Evolutionary conservation across 2,888 invertebrate species (phyloP), one percentile per base, ranked within the genome.

Genomic region (Oligia fasciuncula): DNA sequence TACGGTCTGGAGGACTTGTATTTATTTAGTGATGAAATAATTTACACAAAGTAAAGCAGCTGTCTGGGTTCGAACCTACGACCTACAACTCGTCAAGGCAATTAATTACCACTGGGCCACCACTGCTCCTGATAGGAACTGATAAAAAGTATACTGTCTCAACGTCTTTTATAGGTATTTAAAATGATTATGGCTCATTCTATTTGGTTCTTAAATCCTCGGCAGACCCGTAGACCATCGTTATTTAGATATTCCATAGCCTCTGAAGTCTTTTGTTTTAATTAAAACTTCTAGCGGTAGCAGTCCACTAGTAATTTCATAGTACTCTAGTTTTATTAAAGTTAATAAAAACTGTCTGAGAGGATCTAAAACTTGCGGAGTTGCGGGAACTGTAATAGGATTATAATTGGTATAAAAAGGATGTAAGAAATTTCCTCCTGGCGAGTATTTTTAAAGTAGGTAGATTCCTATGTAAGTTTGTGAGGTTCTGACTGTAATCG

Each of bases 321-420:
- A 70, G 69, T 66, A 60, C 43, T 66, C 60, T 46, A 81, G 76
- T 76, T 66, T 70, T 51, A 76, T 80, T 43, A 76, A 82, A 66
- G 77, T 82, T 77, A 60, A 57, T 83, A 68, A 77, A 81, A 81
- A 77, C 72, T 82, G 72, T 77, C 78, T 77, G 78, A 69, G 72
- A 68, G 71, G 63, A 72, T 81, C 54, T 81, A 63, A 46, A 69
- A 82, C 43, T 81, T 57, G 72, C 40, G 14, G 60, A 17, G 62
- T 62, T 68, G 77, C 57, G 62, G 46, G 57, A 63, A 76, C n/a
- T 66, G n/a, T 81, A 76, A 60, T 65, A 60, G 17, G 69, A 80
- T 81, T 70, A 81, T 81, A 70, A 81, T 82, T 77, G 66, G 13
- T 70, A 51, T 79, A 46, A 65, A 46, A 65, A 46, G 19, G 35